Evolutionary conservation across 2,797 vertebrate genomes (phyloP), one percentile per base, ranked within the genome.

Genomic region (Gymnothorax javanicus): DNA sequence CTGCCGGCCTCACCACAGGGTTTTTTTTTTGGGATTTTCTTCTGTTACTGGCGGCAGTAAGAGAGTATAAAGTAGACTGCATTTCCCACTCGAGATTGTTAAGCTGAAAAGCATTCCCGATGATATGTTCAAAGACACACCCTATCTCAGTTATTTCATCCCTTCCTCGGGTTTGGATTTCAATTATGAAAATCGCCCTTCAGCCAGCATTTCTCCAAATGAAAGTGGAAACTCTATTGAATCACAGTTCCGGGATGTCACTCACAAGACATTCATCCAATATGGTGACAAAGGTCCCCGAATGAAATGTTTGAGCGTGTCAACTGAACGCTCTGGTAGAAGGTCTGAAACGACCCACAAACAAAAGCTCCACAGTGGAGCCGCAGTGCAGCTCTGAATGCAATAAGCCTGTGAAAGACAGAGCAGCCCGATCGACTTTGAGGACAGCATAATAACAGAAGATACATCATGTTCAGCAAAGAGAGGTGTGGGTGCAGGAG

Each of bases 401-500:
- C 15, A 77, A 81, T 81, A 81, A 81, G 56, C 77, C 77, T 56
- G 50, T 25, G 77, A 81, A n/a, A 81, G 77, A 81, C 50, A 81
- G 50, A 81, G 52, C 17, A 56, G 62, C 83, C 60, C n/a, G 43
- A 84, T 20, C 54, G 60, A 60, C 20, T 83, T 54, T n/a, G 60
- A 25, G 15, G 20, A 73, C 62, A 86, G 13, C 54, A 52, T 52
- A 67, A 86, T 82, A 86, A 84, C 12, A 25, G 83, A 15, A 84
- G 20, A 81, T 83, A 59, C 67, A 86, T 88, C 85, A 84, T 52
- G 54, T 57, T 86, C 64, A 86, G 69, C 13, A 20, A 12, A 82
- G n/a, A 71, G 71, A 82, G 86, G 84, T 77, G 71, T 84, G 86
- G 88, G 87, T 83, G 79, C 81, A 71, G 87, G 73, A 84, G 84